Conservation (phyloP, 2,888 invertebrate species). For the Neoscelio sp. region DNA sequence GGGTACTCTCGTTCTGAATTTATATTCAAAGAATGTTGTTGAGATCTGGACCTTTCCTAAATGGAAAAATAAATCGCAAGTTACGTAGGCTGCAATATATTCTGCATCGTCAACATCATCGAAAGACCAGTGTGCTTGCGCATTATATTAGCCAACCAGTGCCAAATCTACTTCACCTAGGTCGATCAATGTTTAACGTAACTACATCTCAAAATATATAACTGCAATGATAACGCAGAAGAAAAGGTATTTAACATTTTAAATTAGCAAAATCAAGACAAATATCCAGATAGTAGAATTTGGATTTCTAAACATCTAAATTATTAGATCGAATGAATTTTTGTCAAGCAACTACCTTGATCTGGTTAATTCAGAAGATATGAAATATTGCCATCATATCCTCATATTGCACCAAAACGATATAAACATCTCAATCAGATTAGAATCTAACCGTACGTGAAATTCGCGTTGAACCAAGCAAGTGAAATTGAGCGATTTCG, state of each 20-base stretch:
- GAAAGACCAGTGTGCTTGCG: slow-evolving; percentile 46
- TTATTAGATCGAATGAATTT: too few relatives aligned
- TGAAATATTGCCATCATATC: too few relatives aligned
- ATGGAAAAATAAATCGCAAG: slow-evolving; percentile 36
- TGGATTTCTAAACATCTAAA: too few relatives aligned
- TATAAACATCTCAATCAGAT: background rate
- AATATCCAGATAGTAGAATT: too few relatives aligned
- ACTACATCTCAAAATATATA: too few relatives aligned
- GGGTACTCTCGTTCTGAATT: slow-evolving; percentile 30
- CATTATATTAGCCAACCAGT: slow-evolving; percentile 32
- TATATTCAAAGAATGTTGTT: slow-evolving; percentile 31
- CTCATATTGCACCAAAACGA: too few relatives aligned
- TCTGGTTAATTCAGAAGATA: too few relatives aligned
- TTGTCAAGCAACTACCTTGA: too few relatives aligned
- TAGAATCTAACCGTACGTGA: too few relatives aligned
- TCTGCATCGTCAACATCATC: slow-evolving; percentile 61
- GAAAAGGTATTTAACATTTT: background rate
- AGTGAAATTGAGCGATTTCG: slow-evolving; percentile 16
- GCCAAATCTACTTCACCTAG: slow-evolving; percentile 42
- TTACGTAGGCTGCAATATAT: slow-evolving; percentile 22
- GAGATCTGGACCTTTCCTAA: slow-evolving; percentile 22
- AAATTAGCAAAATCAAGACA: too few relatives aligned
- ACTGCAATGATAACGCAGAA: too few relatives aligned
- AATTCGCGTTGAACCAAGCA: too few relatives aligned
- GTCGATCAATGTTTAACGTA: background rate